These are phyloP conservation scores for Limonius californicus DNA, from an alignment of 1,140 invertebrate species.

Conservation along the genomic window DNA sequence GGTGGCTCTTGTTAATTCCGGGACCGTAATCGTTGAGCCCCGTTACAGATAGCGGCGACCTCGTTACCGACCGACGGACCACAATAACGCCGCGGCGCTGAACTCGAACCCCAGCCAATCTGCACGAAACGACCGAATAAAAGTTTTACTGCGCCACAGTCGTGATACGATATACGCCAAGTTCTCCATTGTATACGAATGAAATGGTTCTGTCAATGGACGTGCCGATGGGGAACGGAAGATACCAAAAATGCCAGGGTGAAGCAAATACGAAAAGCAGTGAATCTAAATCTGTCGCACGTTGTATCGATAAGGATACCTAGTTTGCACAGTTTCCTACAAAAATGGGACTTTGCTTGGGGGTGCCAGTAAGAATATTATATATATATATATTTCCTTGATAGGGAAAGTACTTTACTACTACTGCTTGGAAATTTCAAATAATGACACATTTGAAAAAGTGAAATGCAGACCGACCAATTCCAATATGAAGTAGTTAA, in stretches of 20 bases:
- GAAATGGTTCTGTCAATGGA: constrained; percentile 7
- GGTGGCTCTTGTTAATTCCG: constrained; percentile 2
- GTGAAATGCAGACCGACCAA: no score
- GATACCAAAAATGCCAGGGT: background rate
- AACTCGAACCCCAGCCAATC: constrained; percentile 8
- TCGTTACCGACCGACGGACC: constrained; percentile 10
- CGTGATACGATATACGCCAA: constrained; percentile 11
- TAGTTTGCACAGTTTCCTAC: no score
- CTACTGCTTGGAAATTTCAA: no score
- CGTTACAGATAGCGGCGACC: background rate
- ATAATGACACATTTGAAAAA: no score
- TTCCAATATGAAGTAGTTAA: no score
- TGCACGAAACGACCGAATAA: constrained; percentile 13
- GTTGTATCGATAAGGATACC: no score
- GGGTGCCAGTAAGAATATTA: no score
- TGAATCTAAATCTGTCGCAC: no score
- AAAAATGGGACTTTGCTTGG: no score
- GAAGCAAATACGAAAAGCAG: background rate
- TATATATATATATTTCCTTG: no score
- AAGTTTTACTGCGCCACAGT: constrained; percentile 11
- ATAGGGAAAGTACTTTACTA: no score
- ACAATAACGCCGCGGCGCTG: constrained; percentile 1
- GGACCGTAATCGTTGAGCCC: background rate
- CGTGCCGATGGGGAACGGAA: constrained; percentile 1
- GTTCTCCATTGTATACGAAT: constrained; percentile 12